These are phyloP conservation scores for Ichneumoninae sp. DNA, from an alignment of 2,888 invertebrate species.

Conservation along the genomic window DNA sequence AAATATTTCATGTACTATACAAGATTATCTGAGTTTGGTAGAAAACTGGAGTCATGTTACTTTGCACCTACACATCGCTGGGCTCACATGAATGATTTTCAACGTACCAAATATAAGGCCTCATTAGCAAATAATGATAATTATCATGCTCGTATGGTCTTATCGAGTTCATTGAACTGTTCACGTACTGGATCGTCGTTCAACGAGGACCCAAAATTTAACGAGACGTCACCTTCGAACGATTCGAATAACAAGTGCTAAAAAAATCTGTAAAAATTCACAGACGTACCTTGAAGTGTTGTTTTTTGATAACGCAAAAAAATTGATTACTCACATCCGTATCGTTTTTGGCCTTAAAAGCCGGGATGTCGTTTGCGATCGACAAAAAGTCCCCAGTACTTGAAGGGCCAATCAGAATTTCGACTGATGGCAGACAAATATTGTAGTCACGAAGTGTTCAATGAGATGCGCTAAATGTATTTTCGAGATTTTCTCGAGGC, in stretches of 20 bases:
- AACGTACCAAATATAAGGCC: constrained; percentile 4
- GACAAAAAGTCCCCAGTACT: too few species aligned
- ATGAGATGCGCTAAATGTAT: background rate
- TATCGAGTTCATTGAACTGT: background rate
- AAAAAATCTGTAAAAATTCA: too few species aligned
- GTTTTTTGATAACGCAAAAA: too few species aligned
- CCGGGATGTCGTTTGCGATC: too few species aligned
- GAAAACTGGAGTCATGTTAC: constrained; percentile 25
- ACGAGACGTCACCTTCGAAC: too few species aligned
- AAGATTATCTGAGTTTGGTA: constrained; percentile 27
- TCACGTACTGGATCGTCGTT: too few species aligned
- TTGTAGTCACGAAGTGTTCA: background rate
- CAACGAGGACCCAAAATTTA: too few species aligned
- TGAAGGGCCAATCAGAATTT: background rate
- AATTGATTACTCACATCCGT: too few species aligned
- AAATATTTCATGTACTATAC: constrained; percentile 3
- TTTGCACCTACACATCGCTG: background rate
- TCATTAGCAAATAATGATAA: constrained; percentile 11
- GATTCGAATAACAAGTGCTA: too few species aligned
- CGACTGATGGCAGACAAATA: background rate
- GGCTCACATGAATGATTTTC: background rate
- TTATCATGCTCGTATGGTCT: background rate
- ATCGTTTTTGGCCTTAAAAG: too few species aligned
- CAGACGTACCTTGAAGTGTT: too few species aligned
- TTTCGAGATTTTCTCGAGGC: background rate